Percentiles rank a stretch among this genome's conserved stretches.
These are phyloP conservation scores for Drosophila quasianomalipes DNA, from an alignment of 2,888 invertebrate species.

Conservation along the genomic window DNA sequence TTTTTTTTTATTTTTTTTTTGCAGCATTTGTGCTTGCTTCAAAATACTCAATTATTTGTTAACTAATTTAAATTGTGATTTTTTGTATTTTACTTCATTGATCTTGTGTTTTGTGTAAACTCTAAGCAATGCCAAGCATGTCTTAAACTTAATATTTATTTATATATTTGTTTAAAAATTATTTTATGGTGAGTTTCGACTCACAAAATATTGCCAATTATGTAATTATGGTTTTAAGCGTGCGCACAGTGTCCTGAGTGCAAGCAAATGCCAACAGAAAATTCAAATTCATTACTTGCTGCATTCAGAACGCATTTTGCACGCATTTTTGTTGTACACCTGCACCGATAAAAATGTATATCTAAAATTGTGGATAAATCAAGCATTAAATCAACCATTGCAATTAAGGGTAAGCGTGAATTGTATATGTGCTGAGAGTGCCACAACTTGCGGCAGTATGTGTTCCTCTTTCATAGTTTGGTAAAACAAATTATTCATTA, in stretches of 20 bases:
- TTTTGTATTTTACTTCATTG: slow-evolving; percentile 17
- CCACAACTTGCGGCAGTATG: slow-evolving; percentile 60
- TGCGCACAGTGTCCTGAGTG: slow-evolving; percentile 51
- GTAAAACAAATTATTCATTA: slow-evolving; percentile 27
- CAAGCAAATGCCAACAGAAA: slow-evolving; percentile 33
- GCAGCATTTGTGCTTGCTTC: slow-evolving; percentile 23
- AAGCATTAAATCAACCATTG: slow-evolving; percentile 20
- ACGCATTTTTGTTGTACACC: slow-evolving; percentile 54
- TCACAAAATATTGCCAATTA: slow-evolving; percentile 33
- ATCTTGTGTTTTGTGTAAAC: slow-evolving; percentile 29
- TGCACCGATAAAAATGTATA: slow-evolving; percentile 70
- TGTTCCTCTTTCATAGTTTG: slow-evolving; percentile 27
- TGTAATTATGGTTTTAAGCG: slow-evolving; percentile 17
- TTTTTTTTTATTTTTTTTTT: slow-evolving; percentile 5
- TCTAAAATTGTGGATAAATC: slow-evolving; percentile 18
- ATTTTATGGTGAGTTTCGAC: slow-evolving; percentile 16
- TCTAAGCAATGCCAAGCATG: slow-evolving; percentile 72
- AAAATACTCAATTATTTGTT: slow-evolving; percentile 31
- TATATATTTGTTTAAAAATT: slow-evolving; percentile 22
- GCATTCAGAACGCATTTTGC: slow-evolving; percentile 15
- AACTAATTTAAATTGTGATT: slow-evolving; percentile 26
- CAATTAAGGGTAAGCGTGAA: slow-evolving; percentile 10
- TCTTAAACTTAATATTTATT: slow-evolving; percentile 48
- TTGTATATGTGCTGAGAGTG: slow-evolving; percentile 18
- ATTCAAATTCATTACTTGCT: slow-evolving; percentile 3